Percentiles rank a stretch among this genome's conserved stretches.
Evolutionary conservation across 2,888 invertebrate genomes (phyloP).

Genomic region (Nezara viridula): DNA sequence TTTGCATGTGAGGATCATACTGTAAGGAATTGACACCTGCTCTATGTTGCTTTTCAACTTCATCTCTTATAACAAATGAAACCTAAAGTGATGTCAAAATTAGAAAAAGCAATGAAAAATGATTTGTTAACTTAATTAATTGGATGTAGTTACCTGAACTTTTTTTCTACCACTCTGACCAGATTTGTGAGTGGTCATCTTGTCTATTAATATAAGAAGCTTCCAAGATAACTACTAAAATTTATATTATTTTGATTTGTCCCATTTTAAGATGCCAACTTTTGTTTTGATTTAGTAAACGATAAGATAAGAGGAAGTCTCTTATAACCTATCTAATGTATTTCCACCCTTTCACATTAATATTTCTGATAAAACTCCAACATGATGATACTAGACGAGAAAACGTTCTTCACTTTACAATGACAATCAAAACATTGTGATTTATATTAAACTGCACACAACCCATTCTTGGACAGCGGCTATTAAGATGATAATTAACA

Average conservation of each 20-base stretch:
- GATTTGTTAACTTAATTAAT: neutral
- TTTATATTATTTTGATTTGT: conserved; percentile 30
- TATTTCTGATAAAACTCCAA: neutral
- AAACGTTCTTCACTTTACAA: conserved; percentile 6
- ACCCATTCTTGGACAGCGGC: neutral
- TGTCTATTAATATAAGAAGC: neutral
- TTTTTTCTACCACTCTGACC: conserved; percentile 72
- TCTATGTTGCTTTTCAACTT: conserved; percentile 92
- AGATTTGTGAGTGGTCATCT: conserved; percentile 71
- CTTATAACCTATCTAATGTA: conserved; percentile 56
- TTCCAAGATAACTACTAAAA: conserved; percentile 14
- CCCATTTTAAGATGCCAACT: conserved; percentile 18
- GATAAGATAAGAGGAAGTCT: conserved; percentile 57
- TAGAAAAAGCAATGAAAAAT: neutral
- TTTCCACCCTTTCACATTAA: neutral
- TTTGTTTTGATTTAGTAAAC: conserved; percentile 27
- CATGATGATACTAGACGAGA: neutral
- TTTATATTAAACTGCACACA: conserved; percentile 35
- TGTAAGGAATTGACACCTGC: conserved; percentile 97
- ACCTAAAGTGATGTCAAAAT: conserved; percentile 75
- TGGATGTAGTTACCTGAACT: conserved; percentile 70
- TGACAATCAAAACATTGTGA: neutral
- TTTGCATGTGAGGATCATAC: conserved; percentile 87
- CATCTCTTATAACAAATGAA: conserved; percentile 97
- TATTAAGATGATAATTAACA: conserved; percentile 53